Conservation (phyloP, 2,113 vertebrate species). For the Orientallactaga bullata region DNA sequence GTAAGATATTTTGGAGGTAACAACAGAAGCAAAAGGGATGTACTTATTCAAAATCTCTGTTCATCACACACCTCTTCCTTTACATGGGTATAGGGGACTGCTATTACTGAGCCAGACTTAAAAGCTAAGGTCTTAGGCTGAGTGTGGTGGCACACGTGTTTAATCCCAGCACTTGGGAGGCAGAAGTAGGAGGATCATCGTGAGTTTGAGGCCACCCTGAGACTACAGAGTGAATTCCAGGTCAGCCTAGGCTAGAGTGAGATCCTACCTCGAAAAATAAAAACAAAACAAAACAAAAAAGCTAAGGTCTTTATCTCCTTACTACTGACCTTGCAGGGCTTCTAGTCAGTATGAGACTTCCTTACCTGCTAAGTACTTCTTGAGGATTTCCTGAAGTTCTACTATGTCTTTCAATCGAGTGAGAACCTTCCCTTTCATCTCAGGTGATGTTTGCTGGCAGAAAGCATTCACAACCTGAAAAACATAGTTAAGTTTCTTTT, state of each 20-base stretch:
- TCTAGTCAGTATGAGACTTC: background rate
- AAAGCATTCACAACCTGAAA: constrained; percentile 95
- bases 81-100: background rate
- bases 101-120: background rate
- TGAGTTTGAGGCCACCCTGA: too few species aligned
- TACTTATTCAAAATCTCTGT: background rate
- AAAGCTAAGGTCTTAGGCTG: background rate
- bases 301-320: background rate
- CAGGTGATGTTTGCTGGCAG: constrained; percentile 91
- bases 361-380: constrained; percentile 92
- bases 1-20: background rate
- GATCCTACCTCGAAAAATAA: too few species aligned
- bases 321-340: background rate
- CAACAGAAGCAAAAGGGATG: background rate
- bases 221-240: too few species aligned
- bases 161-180: too few species aligned
- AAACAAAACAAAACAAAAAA: too few species aligned
- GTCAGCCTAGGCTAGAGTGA: too few species aligned
- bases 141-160: too few species aligned
- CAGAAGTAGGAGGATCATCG: too few species aligned
- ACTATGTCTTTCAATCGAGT: constrained; percentile 95
- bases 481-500: constrained; percentile 54
- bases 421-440: constrained; percentile 96
- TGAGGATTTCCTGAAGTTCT: constrained; percentile 92
- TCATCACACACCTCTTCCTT: background rate